Evolutionary conservation across 2,113 vertebrate species (phyloP), one percentile per base, ranked within the genome.

Genomic region (Melanostigma gelatinosum): DNA sequence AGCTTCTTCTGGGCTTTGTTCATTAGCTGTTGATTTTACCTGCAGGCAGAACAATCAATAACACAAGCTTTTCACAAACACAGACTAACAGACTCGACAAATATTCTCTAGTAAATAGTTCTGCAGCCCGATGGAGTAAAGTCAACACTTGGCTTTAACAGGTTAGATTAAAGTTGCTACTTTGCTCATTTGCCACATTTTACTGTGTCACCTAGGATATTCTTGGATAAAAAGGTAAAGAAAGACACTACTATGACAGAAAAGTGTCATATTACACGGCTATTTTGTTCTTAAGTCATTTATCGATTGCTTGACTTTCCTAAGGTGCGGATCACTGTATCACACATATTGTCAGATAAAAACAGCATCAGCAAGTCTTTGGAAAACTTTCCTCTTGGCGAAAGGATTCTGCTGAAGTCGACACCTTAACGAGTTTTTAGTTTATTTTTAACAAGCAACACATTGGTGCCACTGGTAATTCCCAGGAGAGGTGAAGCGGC

Each of bases 21-120:
- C 70, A 61, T 80, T 75, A 70, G 74, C 42, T 52, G 64, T 57
- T 83, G 63, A 60, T 74, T 74, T 65, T 44, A 64, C 40, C 84
- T 60, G 40, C 29, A 64, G 71, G 52, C 40, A 50, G 66, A 36
- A 36, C 68, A 82, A 82, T 86, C 84, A 75, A 82, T 84, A 55
- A 18, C 18, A 1, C 42, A 6, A 38, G 48, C 32, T 69, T 62
- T 64, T 64, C 36, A 57, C 12, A 22, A 38, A 40, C 7, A 27
- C 2, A 27, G 1, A 15, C 60, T 24, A 18, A 61, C 29, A n/a
- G 57, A 54, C 46, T 22, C 4, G 46, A 24, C 44, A 52, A 4
- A 8, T 16, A 3, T 48, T 46, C 4, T 0, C 4, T 29, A n/a
- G 64, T 38, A 10, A 0, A 11, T 38, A 58, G 63, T 16, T 29